phyloP scores from a whole-genome alignment of 2,888 invertebrate genomes.

The Cephus runcator region DNA sequence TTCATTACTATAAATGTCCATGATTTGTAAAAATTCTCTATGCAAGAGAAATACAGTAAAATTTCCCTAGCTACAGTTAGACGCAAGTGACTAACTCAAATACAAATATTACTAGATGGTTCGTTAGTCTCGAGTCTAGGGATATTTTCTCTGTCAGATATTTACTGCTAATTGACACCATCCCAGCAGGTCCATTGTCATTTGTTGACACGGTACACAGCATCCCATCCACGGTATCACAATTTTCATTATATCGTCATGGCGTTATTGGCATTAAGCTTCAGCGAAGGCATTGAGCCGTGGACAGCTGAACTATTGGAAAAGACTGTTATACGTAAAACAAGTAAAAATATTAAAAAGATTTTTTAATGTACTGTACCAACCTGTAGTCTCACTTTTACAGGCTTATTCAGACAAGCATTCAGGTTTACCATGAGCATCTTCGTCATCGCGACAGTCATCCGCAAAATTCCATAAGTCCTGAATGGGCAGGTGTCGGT shows the following conservation, averaged over 20 bases:
- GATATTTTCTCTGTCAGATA: not conserved
- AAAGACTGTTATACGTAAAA: not conserved
- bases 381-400: not conserved
- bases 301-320: not conserved
- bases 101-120: not conserved
- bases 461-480: not conserved
- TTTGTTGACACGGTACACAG: not conserved
- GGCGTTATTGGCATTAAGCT: not conserved
- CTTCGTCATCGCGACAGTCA: not conserved
- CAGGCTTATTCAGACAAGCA: not conserved
- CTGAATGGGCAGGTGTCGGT: not conserved
- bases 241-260: not conserved
- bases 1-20: not conserved
- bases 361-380: not conserved
- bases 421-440: not conserved
- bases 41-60: not conserved
- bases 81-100: not conserved
- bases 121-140: not conserved
- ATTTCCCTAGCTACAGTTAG: not conserved
- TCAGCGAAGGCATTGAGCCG: not conserved
- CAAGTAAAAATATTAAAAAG: not conserved
- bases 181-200: not conserved
- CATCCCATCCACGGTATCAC: not conserved
- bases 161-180: not conserved
- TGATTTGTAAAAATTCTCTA: not conserved